phyloP scores from a whole-genome alignment of 2,113 vertebrate species.

The Pseudopodoces humilis region DNA sequence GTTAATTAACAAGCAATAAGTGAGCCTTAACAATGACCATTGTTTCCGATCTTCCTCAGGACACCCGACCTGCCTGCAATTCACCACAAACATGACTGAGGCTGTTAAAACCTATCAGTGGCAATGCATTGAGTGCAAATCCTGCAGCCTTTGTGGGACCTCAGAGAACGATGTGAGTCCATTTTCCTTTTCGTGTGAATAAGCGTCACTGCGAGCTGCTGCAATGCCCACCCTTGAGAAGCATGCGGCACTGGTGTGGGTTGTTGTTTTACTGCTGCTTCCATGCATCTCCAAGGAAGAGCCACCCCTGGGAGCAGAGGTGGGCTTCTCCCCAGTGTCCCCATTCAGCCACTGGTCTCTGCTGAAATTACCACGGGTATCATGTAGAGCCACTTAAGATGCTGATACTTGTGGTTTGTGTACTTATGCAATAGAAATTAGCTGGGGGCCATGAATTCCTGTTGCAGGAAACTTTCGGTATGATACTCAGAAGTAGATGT shows the following conservation, averaged over 20 bases:
- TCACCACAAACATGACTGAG: conserved; percentile 97
- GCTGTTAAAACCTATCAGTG: conserved; percentile 97
- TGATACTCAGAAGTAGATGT: background rate
- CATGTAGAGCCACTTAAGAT: background rate
- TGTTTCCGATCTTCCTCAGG: conserved; percentile 78
- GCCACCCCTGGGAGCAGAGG: background rate
- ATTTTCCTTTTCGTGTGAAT: conserved; percentile 26
- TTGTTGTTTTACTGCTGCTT: background rate
- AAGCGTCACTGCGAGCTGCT: background rate
- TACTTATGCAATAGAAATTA: background rate
- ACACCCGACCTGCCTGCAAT: conserved; percentile 97
- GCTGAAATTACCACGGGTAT: background rate
- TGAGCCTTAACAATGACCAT: conserved; percentile 31
- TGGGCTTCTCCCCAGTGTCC: background rate
- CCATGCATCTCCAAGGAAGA: background rate
- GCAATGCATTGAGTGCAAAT: conserved; percentile 99
- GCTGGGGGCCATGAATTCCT: background rate
- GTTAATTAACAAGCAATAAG: background rate
- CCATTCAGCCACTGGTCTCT: background rate
- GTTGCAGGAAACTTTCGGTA: background rate
- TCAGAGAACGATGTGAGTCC: conserved; percentile 95
- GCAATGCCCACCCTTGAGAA: background rate
- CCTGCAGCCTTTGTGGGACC: conserved; percentile 96
- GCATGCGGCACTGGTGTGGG: background rate
- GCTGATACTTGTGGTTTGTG: background rate